phyloP scores from a whole-genome alignment of 2,888 invertebrate genomes.

The Cotesia congregata region DNA sequence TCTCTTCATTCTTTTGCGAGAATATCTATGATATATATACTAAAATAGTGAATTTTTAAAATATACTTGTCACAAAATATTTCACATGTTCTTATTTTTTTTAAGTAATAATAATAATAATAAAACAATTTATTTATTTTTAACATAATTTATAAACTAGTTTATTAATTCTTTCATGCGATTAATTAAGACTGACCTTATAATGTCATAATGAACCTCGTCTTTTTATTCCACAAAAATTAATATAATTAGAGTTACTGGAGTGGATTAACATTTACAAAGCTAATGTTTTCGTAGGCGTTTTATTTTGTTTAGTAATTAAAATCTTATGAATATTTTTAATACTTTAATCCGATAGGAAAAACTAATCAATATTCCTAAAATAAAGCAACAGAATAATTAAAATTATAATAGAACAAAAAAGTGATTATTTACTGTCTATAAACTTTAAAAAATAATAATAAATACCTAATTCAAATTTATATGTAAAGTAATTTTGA shows the following conservation, averaged over 20 bases:
- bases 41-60: conserved; percentile 29
- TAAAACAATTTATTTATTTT: neutral
- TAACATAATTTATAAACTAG: neutral
- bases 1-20: conserved; percentile 25
- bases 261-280: neutral
- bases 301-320: too few relatives aligned
- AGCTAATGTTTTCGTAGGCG: neutral
- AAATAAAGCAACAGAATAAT: too few relatives aligned
- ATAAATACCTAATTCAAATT: neutral
- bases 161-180: neutral
- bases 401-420: neutral
- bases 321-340: too few relatives aligned
- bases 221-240: conserved; percentile 1
- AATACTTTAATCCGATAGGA: too few relatives aligned
- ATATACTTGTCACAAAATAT: conserved; percentile 15
- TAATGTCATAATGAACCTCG: conserved; percentile 1
- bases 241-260: neutral
- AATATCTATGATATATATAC: conserved; percentile 29
- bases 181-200: neutral
- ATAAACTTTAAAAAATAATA: neutral
- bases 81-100: neutral
- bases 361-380: too few relatives aligned
- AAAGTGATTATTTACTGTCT: neutral
- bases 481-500: neutral
- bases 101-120: neutral